Evolutionary conservation across 2,797 vertebrate genomes (phyloP).

Genomic region (Poeciliopsis infans): DNA sequence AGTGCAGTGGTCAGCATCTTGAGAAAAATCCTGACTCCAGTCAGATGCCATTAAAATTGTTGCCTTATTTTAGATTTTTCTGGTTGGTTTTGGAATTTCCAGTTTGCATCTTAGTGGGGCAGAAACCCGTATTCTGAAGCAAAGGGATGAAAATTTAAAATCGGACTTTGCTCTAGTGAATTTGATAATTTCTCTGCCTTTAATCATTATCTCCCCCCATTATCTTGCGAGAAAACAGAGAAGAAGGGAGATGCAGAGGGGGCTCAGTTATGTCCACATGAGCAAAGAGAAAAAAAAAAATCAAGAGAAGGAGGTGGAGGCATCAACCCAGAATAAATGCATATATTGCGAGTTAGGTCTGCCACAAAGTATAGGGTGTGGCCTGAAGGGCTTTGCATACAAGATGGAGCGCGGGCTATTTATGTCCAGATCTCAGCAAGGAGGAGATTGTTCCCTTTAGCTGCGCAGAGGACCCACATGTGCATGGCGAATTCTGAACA

Average conservation of each 20-base stretch:
- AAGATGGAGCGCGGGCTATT: conserved; percentile 74
- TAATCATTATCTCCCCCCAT: conserved; percentile 20
- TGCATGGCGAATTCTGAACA: conserved; percentile 45
- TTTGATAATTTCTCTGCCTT: background rate
- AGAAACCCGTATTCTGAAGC: background rate
- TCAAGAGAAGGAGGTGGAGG: conserved; percentile 30
- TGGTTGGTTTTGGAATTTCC: background rate
- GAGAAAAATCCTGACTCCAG: conserved; percentile 9
- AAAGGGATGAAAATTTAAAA: background rate
- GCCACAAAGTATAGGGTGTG: conserved; percentile 86
- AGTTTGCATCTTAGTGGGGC: background rate
- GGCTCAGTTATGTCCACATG: conserved; percentile 18
- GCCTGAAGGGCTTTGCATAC: conserved; percentile 70
- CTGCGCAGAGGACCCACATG: conserved; percentile 58
- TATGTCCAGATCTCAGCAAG: conserved; percentile 68
- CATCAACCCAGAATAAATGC: conserved; percentile 73
- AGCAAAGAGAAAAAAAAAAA: conserved; percentile 33
- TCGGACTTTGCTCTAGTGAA: background rate
- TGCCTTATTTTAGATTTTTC: background rate
- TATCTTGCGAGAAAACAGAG: conserved; percentile 8
- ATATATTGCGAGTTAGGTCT: conserved; percentile 72
- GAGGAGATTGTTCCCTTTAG: conserved; percentile 68
- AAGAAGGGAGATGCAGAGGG: background rate
- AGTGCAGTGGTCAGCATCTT: conserved; percentile 18
- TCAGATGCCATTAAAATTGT: conserved; percentile 7